Evolutionary conservation across 30 jellyfish, hydroid and myxozoan genomes (phyloP).

Genomic region (Turritopsis rubra): DNA sequence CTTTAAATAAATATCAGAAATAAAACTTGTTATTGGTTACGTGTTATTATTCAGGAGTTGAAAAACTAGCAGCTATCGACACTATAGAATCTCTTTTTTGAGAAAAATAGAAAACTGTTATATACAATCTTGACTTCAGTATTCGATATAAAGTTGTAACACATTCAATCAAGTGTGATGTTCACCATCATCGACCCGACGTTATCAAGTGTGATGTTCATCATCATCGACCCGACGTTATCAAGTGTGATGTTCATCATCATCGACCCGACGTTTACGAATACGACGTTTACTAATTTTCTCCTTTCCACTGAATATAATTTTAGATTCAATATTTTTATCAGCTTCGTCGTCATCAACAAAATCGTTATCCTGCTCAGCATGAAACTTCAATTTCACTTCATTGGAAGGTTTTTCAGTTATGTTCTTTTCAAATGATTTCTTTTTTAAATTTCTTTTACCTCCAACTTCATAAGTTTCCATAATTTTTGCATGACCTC

Average conservation of each 20-base stretch:
- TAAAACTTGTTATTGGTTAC: too few relatives aligned
- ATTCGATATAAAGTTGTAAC: too few relatives aligned
- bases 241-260: background rate
- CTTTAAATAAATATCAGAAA: too few relatives aligned
- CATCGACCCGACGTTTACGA: background rate
- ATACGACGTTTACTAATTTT: background rate
- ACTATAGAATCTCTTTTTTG: too few relatives aligned
- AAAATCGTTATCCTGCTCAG: background rate
- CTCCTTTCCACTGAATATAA: background rate
- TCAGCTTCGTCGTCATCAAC: background rate
- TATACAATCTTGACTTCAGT: too few relatives aligned
- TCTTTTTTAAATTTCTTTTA: background rate
- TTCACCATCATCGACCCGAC: too few relatives aligned
- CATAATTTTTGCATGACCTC: background rate
- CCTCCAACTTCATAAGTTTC: constrained; percentile 4
- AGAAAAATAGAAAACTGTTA: too few relatives aligned
- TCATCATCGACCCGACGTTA: background rate
- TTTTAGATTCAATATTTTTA: background rate
- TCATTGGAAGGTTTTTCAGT: background rate
- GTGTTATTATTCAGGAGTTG: too few relatives aligned
- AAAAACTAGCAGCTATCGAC: too few relatives aligned
- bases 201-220: too few relatives aligned
- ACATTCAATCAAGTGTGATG: too few relatives aligned
- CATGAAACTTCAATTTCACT: background rate
- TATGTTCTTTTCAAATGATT: background rate